phyloP scores from a whole-genome alignment of 2,888 invertebrate species.

The Eupithecia inturbata region DNA sequence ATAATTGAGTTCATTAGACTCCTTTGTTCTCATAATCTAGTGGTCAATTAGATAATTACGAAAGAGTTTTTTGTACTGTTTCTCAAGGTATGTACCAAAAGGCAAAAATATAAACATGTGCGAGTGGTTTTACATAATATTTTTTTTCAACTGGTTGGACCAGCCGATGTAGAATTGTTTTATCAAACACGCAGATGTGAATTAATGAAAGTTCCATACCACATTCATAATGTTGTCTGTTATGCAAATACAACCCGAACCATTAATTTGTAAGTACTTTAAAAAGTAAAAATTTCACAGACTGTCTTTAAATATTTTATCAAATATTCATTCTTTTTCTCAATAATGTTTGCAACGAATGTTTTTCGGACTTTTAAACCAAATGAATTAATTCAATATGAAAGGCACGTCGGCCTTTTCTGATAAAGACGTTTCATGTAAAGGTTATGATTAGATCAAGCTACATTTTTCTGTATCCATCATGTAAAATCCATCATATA shows the following conservation, averaged over 20 bases:
- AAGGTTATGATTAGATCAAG: neutral
- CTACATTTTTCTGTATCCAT: no score
- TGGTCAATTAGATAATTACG: neutral
- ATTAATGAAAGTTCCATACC: neutral
- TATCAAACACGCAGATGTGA: neutral
- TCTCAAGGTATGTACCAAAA: neutral
- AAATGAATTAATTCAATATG: neutral
- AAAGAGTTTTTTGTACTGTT: neutral
- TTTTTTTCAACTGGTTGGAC: neutral
- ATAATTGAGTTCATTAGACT: slow-evolving; percentile 1
- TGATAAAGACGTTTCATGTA: neutral
- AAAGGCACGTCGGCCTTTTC: neutral
- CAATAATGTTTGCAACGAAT: no score
- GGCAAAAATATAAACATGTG: neutral
- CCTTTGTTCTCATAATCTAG: neutral
- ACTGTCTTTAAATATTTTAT: no score
- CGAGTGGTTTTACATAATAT: neutral
- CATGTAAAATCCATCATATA: no score
- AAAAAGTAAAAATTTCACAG: neutral
- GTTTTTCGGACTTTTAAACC: neutral
- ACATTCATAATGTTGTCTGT: neutral
- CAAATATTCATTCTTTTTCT: neutral
- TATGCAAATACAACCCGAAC: neutral
- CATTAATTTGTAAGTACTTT: neutral
- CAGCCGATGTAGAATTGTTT: neutral